Conservation (phyloP, 2,113 vertebrate species). For the Xenopus borealis region DNA sequence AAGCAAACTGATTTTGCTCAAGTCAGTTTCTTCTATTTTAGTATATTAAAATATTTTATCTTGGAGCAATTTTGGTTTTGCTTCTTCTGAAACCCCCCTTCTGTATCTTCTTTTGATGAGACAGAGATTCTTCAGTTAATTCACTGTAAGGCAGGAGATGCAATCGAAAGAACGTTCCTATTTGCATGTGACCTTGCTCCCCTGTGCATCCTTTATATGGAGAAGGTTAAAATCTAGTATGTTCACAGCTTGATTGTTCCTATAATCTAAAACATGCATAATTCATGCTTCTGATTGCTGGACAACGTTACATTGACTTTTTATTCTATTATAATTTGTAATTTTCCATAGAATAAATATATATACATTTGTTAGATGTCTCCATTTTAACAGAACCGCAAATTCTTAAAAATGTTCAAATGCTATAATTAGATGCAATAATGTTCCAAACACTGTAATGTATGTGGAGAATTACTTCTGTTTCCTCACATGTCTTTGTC, state of each 20-base stretch:
- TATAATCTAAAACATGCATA: conserved; percentile 31
- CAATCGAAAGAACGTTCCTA: conserved; percentile 18
- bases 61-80: background rate
- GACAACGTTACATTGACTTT: conserved; percentile 13
- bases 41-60: conserved; percentile 1
- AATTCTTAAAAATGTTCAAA: background rate
- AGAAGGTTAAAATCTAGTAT: conserved; percentile 9
- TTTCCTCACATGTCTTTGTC: too few species aligned
- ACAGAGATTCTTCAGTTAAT: conserved; percentile 29
- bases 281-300: conserved; percentile 41
- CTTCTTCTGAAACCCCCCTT: background rate
- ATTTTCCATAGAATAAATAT: conserved; percentile 1
- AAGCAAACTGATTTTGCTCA: too few species aligned
- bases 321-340: conserved; percentile 13
- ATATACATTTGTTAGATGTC: background rate
- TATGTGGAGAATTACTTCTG: too few species aligned
- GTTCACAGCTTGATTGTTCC: conserved; percentile 27
- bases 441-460: too few species aligned
- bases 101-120: conserved; percentile 7
- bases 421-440: background rate
- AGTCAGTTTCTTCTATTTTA: background rate
- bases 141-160: conserved; percentile 27
- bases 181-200: conserved; percentile 29
- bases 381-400: background rate
- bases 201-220: conserved; percentile 26